Evolutionary conservation across 2,797 vertebrate genomes (phyloP), one percentile per base, ranked within the genome.

Genomic region (Rousettus madagascariensis): DNA sequence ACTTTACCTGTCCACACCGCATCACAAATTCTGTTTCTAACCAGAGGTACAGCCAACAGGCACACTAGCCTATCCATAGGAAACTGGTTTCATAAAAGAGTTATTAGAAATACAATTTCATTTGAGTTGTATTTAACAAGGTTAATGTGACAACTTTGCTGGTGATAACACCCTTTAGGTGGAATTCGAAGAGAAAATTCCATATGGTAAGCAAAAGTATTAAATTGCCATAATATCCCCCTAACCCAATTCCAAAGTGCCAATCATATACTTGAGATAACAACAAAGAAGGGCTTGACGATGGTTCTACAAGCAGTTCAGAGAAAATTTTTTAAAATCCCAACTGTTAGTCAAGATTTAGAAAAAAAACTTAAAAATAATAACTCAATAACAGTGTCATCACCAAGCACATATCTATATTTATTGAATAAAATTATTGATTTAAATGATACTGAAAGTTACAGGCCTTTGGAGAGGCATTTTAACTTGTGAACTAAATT

Each of bases 131-230:
- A 92, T 82, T 91, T 90, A 91, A 49, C 0, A 0, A 95, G 95
- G 96, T 95, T 97, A 94, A 97, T 77, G 83, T 96, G 97, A 96
- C 95, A 97, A 8, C 13, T 93, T n/a, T 26, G 46, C 69, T 41
- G 51, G 16, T 24, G 71, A 71, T 33, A 59, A 87, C 41, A 69
- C 49, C 53, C 53, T 77, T n/a, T 43, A 69, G 66, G 80, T 72
- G 46, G 57, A 85, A 72, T 74, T 91, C 91, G 72, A 86, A 93
- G 86, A 61, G 36, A 90, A 95, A 86, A 95, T 28, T 74, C 41
- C 69, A 33, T 15, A 41, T 24, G 30, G 69, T 83, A 65, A 95
- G 65, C 74, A 95, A 72, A 80, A 86, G 16, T 36, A 86, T 59
- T 82, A 85, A 79, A 51, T 2, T n/a, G 9, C 72, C 75, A 10